Percentiles rank a stretch among this genome's conserved stretches.
Conservation (phyloP, 2,888 invertebrate species). For the Patella depressa region DNA sequence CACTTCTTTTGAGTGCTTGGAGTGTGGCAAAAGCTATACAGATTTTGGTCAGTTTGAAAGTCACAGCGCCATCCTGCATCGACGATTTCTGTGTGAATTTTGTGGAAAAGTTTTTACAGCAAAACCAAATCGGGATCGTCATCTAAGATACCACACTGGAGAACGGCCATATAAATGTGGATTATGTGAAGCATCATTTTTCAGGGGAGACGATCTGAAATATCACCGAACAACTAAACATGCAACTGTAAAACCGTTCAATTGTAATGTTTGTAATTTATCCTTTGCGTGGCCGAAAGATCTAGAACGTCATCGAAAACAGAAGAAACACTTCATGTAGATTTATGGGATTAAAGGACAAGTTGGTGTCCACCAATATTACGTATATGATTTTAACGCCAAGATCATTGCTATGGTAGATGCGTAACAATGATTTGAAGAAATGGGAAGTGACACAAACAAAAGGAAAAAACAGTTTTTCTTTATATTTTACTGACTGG, state of each 20-base stretch:
- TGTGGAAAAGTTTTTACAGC: constrained; percentile 69
- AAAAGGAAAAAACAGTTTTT: too few relatives aligned
- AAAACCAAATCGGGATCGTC: constrained; percentile 68
- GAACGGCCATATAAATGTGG: constrained; percentile 64
- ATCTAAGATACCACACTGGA: constrained; percentile 68
- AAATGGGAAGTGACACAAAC: too few relatives aligned
- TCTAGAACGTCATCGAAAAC: constrained; percentile 47
- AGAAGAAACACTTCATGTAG: constrained; percentile 31
- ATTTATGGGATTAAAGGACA: not conserved
- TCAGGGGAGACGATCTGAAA: constrained; percentile 62
- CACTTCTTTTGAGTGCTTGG: constrained; percentile 46
- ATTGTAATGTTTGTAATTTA: constrained; percentile 47
- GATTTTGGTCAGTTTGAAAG: constrained; percentile 60
- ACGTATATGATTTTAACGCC: too few relatives aligned
- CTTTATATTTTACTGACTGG: too few relatives aligned
- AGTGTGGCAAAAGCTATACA: constrained; percentile 47
- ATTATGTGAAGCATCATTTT: constrained; percentile 55
- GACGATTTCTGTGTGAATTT: constrained; percentile 65
- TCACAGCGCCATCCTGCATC: constrained; percentile 62
- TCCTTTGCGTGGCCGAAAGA: constrained; percentile 55
- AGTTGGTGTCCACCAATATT: too few relatives aligned
- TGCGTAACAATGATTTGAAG: too few relatives aligned
- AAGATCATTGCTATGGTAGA: too few relatives aligned
- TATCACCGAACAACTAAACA: constrained; percentile 63
- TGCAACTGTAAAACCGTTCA: constrained; percentile 50